A percentile compares a stretch with the other conserved stretches of the same genome.
phyloP scores from a whole-genome alignment of 1,140 invertebrate species.

The Hirudo medicinalis region DNA sequence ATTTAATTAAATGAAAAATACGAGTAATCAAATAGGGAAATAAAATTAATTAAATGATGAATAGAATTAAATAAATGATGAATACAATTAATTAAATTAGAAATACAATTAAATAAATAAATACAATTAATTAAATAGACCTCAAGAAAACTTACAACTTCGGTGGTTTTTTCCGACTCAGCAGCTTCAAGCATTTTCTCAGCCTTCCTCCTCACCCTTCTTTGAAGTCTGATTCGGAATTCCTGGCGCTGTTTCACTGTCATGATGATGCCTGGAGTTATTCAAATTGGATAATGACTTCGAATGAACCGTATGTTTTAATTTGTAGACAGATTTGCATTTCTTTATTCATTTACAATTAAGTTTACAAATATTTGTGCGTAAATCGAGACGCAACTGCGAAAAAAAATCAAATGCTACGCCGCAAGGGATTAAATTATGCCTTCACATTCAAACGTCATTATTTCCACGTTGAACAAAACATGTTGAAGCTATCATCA shows the following conservation, averaged over 20 bases:
- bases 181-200: slow-evolving; percentile 17
- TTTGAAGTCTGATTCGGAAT: slow-evolving; percentile 22
- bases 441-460: not conserved
- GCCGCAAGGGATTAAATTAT: not conserved
- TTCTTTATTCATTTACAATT: not conserved
- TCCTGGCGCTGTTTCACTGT: slow-evolving; percentile 22
- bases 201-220: slow-evolving; percentile 17
- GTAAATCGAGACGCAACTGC: not conserved
- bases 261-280: slow-evolving; percentile 17
- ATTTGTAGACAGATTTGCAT: not conserved
- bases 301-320: not conserved
- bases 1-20: too few species aligned
- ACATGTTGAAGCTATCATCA: not conserved
- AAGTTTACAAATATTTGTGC: not conserved
- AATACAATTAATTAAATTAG: too few species aligned
- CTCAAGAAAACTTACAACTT: slow-evolving; percentile 15
- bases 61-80: too few species aligned
- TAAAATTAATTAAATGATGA: too few species aligned
- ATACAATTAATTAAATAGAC: too few species aligned
- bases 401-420: not conserved
- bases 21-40: too few species aligned
- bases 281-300: not conserved
- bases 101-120: too few species aligned
- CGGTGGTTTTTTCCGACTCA: slow-evolving; percentile 15
- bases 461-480: not conserved